A percentile compares a stretch with the other conserved stretches of the same genome.
Evolutionary conservation across 2,888 invertebrate genomes (phyloP).

Genomic region (Idaea dimidiata): DNA sequence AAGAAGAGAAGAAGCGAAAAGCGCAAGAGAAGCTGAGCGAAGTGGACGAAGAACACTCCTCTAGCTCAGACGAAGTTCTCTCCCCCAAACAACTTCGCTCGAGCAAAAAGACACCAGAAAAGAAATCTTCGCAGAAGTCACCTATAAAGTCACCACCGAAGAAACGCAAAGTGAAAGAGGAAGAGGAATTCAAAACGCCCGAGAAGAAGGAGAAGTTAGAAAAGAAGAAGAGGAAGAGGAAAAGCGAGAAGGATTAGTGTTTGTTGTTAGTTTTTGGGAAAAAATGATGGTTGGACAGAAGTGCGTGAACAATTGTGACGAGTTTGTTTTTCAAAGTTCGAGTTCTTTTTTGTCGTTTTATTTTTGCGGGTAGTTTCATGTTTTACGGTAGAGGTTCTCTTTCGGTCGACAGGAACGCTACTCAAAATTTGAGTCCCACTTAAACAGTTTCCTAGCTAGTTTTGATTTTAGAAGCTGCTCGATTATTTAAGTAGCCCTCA

Average conservation of each 20-base stretch:
- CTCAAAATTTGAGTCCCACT: no score
- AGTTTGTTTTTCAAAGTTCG: constrained; percentile 16
- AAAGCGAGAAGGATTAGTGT: constrained; percentile 74
- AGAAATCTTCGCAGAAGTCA: constrained; percentile 36
- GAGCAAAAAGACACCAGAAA: constrained; percentile 54
- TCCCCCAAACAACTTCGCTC: constrained; percentile 65
- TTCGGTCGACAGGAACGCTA: no score
- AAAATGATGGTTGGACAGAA: constrained; percentile 32
- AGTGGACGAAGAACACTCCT: constrained; percentile 23
- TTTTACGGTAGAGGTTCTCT: no score
- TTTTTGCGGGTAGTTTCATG: constrained; percentile 32
- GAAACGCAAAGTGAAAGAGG: constrained; percentile 56
- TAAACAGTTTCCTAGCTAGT: no score
- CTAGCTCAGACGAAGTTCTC: constrained; percentile 25
- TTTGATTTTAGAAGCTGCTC: no score
- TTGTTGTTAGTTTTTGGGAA: constrained; percentile 64
- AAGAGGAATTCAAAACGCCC: constrained; percentile 45
- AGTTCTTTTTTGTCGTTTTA: constrained; percentile 15
- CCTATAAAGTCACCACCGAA: constrained; percentile 60
- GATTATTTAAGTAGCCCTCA: no score
- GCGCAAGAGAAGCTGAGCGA: constrained; percentile 16
- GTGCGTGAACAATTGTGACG: constrained; percentile 23
- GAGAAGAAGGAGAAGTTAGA: constrained; percentile 48
- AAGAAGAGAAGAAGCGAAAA: constrained; percentile 17
- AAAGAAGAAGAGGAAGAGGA: constrained; percentile 54